Conservation (phyloP, 2,113 vertebrate species). For the Peromyscus polionotus region DNA sequence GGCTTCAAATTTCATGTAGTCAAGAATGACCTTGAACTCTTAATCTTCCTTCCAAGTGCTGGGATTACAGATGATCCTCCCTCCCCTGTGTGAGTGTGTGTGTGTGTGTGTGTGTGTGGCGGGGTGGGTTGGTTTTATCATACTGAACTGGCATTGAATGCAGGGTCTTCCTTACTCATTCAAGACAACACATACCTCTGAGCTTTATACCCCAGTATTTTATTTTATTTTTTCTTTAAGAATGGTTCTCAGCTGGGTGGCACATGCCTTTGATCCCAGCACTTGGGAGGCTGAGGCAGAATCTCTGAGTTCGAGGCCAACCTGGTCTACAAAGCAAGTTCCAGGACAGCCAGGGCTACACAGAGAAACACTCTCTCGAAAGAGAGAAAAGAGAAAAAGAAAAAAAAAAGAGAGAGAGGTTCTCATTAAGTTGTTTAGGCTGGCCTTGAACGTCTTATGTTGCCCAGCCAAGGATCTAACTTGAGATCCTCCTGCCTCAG, state of each 20-base stretch:
- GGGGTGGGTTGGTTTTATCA: neutral
- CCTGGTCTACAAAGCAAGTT: neutral
- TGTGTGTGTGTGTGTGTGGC: neutral
- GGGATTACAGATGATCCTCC: neutral
- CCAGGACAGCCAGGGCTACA: neutral
- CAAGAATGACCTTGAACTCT: neutral
- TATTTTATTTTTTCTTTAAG: neutral
- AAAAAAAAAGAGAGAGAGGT: accelerated
- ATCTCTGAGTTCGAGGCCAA: neutral
- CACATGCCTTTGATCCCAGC: neutral
- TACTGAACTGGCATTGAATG: neutral
- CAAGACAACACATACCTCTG: neutral
- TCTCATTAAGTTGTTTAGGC: neutral
- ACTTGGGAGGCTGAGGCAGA: neutral
- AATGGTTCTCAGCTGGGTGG: neutral
- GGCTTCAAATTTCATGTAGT: too few relatives aligned
- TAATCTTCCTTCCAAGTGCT: neutral
- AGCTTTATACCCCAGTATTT: neutral
- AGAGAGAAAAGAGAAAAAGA: neutral
- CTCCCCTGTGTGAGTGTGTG: too few relatives aligned
- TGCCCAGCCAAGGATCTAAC: neutral
- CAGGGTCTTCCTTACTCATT: neutral
- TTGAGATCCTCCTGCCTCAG: neutral
- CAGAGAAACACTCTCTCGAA: neutral
- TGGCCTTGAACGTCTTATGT: neutral